Percentiles rank a stretch among this genome's conserved stretches.
Evolutionary conservation across 2,113 vertebrate species (phyloP).

Genomic region (Philantomba maxwellii): DNA sequence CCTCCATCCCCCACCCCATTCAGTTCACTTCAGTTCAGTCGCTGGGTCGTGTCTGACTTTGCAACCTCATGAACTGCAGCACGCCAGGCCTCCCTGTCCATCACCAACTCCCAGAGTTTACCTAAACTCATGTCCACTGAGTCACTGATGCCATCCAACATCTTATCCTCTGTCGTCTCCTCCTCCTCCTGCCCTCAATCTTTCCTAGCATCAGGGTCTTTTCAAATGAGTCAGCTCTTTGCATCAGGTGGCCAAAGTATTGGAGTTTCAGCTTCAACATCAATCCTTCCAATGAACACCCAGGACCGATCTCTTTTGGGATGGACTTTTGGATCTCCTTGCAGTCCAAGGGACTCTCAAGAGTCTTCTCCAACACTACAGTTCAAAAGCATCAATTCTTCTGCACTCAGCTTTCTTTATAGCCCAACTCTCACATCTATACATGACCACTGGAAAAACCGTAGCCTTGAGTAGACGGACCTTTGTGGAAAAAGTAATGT

Average conservation of each 20-base stretch:
- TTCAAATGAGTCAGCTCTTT: background rate
- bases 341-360: too few relatives aligned
- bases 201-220: background rate
- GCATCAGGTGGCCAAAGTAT: background rate
- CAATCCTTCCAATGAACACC: background rate
- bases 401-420: accelerated
- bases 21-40: background rate
- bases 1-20: background rate
- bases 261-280: background rate
- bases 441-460: background rate
- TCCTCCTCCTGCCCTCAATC: background rate
- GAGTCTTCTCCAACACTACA: background rate
- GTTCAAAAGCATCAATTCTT: background rate
- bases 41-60: accelerated
- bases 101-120: background rate
- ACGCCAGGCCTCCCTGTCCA: background rate
- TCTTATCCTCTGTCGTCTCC: background rate
- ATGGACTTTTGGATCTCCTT: background rate
- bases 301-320: background rate
- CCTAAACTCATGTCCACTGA: background rate
- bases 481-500: background rate
- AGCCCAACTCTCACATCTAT: background rate
- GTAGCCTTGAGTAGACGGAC: background rate
- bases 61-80: background rate
- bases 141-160: background rate